Evolutionary conservation across 2,888 invertebrate species (phyloP).

Genomic region (Drosophila nr. perissopoda): DNA sequence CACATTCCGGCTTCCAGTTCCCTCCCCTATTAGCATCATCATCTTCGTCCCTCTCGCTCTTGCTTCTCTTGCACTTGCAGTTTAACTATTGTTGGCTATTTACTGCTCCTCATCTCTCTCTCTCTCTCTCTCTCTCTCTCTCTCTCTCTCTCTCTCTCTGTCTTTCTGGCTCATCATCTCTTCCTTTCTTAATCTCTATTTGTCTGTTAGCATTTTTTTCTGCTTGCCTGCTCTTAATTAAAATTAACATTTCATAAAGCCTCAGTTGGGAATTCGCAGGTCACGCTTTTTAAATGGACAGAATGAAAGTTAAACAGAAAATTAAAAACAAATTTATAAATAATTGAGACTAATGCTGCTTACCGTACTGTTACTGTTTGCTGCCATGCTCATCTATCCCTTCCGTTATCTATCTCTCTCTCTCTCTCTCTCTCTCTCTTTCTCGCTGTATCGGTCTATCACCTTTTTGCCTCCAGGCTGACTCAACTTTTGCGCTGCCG

Average conservation of each 20-base stretch:
- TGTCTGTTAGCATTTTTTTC: not conserved
- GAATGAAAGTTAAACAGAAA: slow-evolving; percentile 22
- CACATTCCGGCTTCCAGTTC: slow-evolving; percentile 2
- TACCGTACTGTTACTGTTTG: slow-evolving; percentile 15
- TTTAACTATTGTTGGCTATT: slow-evolving; percentile 53
- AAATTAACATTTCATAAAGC: slow-evolving; percentile 76
- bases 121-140: slow-evolving; percentile 1
- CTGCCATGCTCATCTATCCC: not conserved
- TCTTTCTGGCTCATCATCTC: not conserved
- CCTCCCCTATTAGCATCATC: not conserved
- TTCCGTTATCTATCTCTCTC: not conserved
- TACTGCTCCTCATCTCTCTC: slow-evolving; percentile 12
- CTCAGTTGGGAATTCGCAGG: slow-evolving; percentile 16
- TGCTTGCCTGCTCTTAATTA: slow-evolving; percentile 67
- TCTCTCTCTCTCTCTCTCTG: slow-evolving; percentile 4
- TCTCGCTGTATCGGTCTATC: not conserved
- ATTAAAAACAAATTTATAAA: slow-evolving; percentile 55
- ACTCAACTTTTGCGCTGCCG: slow-evolving; percentile 42
- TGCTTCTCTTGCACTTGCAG: slow-evolving; percentile 33
- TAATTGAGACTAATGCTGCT: slow-evolving; percentile 52
- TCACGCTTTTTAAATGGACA: slow-evolving; percentile 11
- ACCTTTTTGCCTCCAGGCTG: slow-evolving; percentile 19
- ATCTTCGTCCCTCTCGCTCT: not conserved
- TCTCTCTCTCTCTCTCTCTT: not conserved
- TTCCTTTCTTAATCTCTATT: not conserved